These are phyloP conservation scores for Cacajao melanocephalus DNA, from an alignment of 2,797 vertebrate genomes.

Conservation along the genomic window DNA sequence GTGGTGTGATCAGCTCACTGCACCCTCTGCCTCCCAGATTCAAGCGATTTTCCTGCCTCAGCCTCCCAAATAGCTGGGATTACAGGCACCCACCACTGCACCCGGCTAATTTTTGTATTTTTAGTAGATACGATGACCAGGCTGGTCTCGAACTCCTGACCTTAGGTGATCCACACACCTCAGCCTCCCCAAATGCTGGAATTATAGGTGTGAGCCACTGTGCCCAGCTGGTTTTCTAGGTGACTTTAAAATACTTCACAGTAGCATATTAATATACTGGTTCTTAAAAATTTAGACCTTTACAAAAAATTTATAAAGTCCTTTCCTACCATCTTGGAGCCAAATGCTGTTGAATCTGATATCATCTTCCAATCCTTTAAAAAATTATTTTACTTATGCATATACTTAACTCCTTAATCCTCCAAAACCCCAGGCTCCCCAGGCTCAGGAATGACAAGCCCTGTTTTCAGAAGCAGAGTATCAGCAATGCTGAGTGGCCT, in stretches of 20 bases:
- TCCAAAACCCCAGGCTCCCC: fast-evolving
- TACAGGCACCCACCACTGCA: no score
- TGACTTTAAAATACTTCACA: background rate
- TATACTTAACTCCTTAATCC: background rate
- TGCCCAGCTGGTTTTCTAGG: background rate
- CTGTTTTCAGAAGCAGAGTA: background rate
- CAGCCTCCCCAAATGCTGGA: no score
- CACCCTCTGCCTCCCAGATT: no score
- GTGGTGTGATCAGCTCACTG: no score
- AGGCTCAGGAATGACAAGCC: fast-evolving
- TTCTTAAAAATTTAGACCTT: background rate
- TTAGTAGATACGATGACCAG: no score
- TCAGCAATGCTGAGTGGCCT: background rate
- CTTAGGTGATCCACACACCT: no score
- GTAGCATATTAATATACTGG: background rate
- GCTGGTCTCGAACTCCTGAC: no score
- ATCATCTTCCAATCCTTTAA: background rate
- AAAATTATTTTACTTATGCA: background rate
- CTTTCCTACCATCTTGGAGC: background rate
- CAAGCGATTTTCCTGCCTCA: no score
- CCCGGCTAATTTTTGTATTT: no score
- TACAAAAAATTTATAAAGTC: background rate
- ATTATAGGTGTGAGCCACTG: no score
- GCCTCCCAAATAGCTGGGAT: no score
- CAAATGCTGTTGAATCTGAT: background rate